Evolutionary conservation across 2,113 vertebrate genomes (phyloP).

Genomic region (Xenopus tropicalis): UCB_Xtro_10.0 CM004449.2:28776001-28776500

Average conservation of each 20-base stretch:
- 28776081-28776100: too few species aligned
- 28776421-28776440: slow-evolving; percentile 47
- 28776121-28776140: too few species aligned
- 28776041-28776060: too few species aligned
- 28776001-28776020: too few species aligned
- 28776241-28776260: too few species aligned
- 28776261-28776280: too few species aligned
- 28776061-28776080: too few species aligned
- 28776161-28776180: neutral
- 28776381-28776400: slow-evolving; percentile 56
- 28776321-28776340: neutral
- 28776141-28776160: too few species aligned
- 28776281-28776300: too few species aligned
- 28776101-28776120: too few species aligned
- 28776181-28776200: neutral
- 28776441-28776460: slow-evolving; percentile 48
- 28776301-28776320: neutral
- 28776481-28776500: slow-evolving; percentile 33
- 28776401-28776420: slow-evolving; percentile 54
- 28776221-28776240: too few species aligned
- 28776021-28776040: too few species aligned
- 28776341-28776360: slow-evolving; percentile 5
- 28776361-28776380: slow-evolving; percentile 51
- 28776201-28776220: neutral
- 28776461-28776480: slow-evolving; percentile 42